Evolutionary conservation across 2,113 vertebrate species (phyloP).

Genomic region (Ceyx margarethae): DNA sequence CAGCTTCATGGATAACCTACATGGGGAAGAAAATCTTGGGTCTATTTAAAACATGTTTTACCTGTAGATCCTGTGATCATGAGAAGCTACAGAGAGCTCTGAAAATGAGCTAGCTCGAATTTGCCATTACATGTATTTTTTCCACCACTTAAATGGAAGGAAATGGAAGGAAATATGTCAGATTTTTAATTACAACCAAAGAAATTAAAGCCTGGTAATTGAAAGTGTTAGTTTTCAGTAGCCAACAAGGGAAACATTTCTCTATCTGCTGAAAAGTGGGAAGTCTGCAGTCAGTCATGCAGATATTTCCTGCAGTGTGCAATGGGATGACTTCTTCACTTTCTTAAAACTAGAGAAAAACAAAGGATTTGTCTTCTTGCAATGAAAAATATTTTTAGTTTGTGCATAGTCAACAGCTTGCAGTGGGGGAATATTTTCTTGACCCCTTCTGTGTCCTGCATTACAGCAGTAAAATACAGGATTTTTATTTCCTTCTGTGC

Average conservation of each 20-base stretch:
- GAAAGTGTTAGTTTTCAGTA: not conserved
- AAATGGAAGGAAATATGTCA: not conserved
- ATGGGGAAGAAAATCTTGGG: not conserved
- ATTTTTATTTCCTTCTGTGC: not conserved
- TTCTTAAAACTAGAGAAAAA: not conserved
- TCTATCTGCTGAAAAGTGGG: not conserved
- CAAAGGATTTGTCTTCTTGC: not conserved
- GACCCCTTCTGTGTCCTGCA: not conserved
- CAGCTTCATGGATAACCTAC: not conserved
- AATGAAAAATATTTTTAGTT: not conserved
- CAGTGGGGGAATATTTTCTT: not conserved
- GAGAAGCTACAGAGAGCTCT: not conserved
- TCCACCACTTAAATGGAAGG: not conserved
- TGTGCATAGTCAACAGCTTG: not conserved
- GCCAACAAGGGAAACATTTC: not conserved
- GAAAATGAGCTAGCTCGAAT: not conserved
- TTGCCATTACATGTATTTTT: not conserved
- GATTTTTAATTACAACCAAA: slow-evolving; percentile 8
- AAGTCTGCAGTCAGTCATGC: not conserved
- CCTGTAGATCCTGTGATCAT: not conserved
- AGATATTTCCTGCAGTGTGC: not conserved
- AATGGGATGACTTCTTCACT: not conserved
- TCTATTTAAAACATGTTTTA: not conserved
- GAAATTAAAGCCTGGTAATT: not conserved
- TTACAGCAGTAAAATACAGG: not conserved